Evolutionary conservation across 1,140 invertebrate genomes (phyloP).

Genomic region (Lucilia sericata): DNA sequence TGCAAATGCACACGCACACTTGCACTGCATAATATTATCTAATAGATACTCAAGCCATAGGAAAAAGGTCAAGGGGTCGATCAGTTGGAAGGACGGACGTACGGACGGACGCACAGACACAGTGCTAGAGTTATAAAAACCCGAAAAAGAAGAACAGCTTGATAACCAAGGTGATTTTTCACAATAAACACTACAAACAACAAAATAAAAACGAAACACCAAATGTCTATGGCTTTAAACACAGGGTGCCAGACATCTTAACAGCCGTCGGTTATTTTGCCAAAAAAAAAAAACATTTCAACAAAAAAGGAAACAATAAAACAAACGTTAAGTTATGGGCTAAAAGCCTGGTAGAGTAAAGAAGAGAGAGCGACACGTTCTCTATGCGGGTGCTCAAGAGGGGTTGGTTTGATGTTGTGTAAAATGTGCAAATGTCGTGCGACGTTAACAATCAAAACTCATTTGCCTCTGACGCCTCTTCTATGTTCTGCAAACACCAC

Average conservation of each 20-base stretch:
- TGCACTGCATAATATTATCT: slow-evolving; percentile 31
- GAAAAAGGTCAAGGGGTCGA: too few relatives aligned
- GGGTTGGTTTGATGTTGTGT: neutral
- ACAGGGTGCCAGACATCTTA: slow-evolving; percentile 15
- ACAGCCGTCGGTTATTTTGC: slow-evolving; percentile 32
- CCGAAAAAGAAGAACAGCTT: slow-evolving; percentile 39
- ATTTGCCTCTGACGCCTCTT: slow-evolving; percentile 19
- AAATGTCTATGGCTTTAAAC: slow-evolving; percentile 26
- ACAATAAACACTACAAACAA: neutral
- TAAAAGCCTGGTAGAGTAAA: neutral
- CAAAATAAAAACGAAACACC: neutral
- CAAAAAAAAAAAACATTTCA: neutral
- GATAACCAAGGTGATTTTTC: slow-evolving; percentile 34
- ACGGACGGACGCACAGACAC: neutral
- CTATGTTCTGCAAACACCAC: too few relatives aligned
- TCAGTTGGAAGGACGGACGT: neutral
- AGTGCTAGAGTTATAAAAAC: neutral
- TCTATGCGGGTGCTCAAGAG: slow-evolving; percentile 18
- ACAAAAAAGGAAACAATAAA: neutral
- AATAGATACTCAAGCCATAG: neutral
- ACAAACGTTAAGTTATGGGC: neutral
- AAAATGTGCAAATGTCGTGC: slow-evolving; percentile 41
- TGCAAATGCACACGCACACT: too few relatives aligned
- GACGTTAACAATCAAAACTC: slow-evolving; percentile 25
- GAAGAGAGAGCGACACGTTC: slow-evolving; percentile 9